phyloP scores from a whole-genome alignment of 2,888 invertebrate genomes.

The Drosophila neonasuta region DNA sequence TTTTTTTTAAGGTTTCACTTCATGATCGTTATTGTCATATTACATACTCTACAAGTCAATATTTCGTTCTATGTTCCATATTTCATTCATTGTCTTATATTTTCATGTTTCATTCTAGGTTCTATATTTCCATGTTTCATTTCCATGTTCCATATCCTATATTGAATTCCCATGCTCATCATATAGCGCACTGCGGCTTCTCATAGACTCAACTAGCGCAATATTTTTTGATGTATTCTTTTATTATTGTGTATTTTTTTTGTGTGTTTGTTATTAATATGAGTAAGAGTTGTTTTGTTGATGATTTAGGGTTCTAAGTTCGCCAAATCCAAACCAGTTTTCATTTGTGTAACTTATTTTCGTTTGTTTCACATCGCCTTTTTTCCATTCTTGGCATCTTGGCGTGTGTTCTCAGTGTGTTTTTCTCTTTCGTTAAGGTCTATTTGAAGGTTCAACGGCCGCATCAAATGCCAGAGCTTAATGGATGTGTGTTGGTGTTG shows the following conservation, averaged over 20 bases:
- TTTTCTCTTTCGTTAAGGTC: constrained; percentile 65
- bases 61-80: no score
- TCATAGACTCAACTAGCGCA: constrained; percentile 40
- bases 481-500: constrained; percentile 56
- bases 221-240: constrained; percentile 46
- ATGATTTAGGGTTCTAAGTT: constrained; percentile 69
- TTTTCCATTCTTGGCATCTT: constrained; percentile 34
- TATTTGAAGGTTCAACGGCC: constrained; percentile 74
- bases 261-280: constrained; percentile 68
- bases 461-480: constrained; percentile 63
- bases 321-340: constrained; percentile 72
- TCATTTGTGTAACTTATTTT: constrained; percentile 73
- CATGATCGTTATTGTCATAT: no score
- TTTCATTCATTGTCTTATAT: no score
- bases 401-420: constrained; percentile 54
- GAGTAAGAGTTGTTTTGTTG: constrained; percentile 66
- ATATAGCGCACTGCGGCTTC: constrained; percentile 32
- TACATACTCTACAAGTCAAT: no score
- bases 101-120: no score
- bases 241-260: constrained; percentile 33
- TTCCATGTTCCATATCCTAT: not conserved
- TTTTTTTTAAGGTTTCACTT: no score
- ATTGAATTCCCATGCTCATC: not conserved
- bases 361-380: constrained; percentile 68
- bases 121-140: not conserved